Conservation (phyloP, 2,113 vertebrate species). For the Sclerurus mexicanus region DNA sequence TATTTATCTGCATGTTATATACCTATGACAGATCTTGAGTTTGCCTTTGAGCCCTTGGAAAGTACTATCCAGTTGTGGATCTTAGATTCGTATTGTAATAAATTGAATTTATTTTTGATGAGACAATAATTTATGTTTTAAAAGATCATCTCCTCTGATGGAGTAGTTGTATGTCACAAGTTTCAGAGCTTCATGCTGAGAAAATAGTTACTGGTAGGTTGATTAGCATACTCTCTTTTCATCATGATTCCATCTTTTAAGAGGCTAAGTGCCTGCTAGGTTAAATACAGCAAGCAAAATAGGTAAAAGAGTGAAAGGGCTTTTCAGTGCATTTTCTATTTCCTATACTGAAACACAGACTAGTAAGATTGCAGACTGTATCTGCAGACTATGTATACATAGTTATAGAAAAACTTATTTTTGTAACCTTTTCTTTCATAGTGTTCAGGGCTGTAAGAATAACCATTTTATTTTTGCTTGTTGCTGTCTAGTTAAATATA, state of each 20-base stretch:
- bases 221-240: background rate
- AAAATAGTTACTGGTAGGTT: background rate
- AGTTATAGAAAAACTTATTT: constrained; percentile 24
- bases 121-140: background rate
- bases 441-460: background rate
- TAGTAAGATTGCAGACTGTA: too few relatives aligned
- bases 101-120: background rate
- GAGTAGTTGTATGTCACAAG: background rate
- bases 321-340: constrained; percentile 37
- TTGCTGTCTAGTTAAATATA: background rate
- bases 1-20: background rate
- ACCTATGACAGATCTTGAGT: background rate
- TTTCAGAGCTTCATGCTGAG: background rate
- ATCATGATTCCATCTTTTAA: background rate
- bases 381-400: background rate
- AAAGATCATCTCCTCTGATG: background rate
- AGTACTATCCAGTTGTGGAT: background rate
- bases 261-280: constrained; percentile 9
- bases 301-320: background rate
- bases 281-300: constrained; percentile 21
- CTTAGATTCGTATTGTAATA: background rate
- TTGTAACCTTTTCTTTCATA: background rate
- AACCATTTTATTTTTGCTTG: background rate
- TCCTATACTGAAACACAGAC: background rate
- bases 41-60: background rate